Evolutionary conservation across 2,888 invertebrate genomes (phyloP), one percentile per base, ranked within the genome.

Genomic region (Oscheius sp.): DNA sequence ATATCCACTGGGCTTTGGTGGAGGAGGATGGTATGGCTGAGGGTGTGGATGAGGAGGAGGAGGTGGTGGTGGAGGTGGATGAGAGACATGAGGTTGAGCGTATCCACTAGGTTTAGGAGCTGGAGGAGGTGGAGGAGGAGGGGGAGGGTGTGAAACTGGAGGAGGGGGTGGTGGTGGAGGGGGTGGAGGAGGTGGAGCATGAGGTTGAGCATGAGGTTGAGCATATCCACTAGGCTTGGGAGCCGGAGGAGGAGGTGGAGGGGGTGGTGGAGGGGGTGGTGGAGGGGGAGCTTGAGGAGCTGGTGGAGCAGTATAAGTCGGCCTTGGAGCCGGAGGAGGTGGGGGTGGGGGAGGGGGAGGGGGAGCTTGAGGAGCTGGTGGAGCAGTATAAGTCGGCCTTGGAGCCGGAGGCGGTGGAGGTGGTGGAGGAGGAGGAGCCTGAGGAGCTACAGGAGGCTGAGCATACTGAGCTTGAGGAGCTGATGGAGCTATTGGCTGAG

Each of bases 401-500:
- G 57, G 57, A 20, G 57, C 37, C 1, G 37, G 27, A 3, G 37
- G 58, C 12, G 37, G 55, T 20, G 55, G 55, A 55, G 55, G 58
- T 3, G 42, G 27, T 12, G 37, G 58, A n/a, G 37, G 55, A 37
- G 55, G 55, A 55, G 55, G 58, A 4, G 42, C 27, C 27, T 12
- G 61, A 61, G 61, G 61, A 34, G 55, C 34, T 17, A n/a, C n/a
- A n/a, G n/a, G n/a, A n/a, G n/a, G n/a, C n/a, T 33, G 34, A 33
- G 55, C 55, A 33, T 55, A 55, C 3, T n/a, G n/a, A n/a, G 34
- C 55, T 33, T n/a, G 17, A 29, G 6, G 50, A 23, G 50, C 50
- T 4, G 50, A 23, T 23, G 50, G 50, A 50, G 50, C 3, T 37
- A 37, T 37, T 20, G 8, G 10, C 17, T 6, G n/a, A 12, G 10